Conservation (phyloP, 1,140 invertebrate species). For the Plutomurus gul region DNA sequence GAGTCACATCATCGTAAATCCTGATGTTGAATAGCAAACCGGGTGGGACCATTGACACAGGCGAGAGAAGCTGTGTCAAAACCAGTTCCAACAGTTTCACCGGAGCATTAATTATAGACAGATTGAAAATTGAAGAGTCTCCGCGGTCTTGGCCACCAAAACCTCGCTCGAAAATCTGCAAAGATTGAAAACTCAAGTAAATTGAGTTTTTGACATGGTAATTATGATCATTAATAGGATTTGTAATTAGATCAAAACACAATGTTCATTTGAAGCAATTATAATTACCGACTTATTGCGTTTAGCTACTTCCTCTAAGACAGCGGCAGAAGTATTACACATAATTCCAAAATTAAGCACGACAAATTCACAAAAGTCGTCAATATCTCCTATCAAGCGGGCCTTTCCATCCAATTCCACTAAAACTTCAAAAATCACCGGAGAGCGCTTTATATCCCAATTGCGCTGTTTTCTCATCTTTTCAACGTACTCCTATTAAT, state of each 20-base stretch:
- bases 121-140: constrained; percentile 33
- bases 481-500: constrained; percentile 38
- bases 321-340: background rate
- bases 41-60: constrained; percentile 36
- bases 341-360: constrained; percentile 37
- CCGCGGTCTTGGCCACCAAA: background rate
- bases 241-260: too few relatives aligned
- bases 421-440: constrained; percentile 50
- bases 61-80: constrained; percentile 47
- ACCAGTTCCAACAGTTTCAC: constrained; percentile 36
- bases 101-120: constrained; percentile 44
- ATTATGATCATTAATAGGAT: too few relatives aligned
- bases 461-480: constrained; percentile 42
- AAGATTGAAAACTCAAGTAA: too few relatives aligned
- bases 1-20: constrained; percentile 38
- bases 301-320: background rate
- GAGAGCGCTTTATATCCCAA: constrained; percentile 46
- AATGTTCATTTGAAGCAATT: background rate
- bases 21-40: constrained; percentile 40
- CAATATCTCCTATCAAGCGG: constrained; percentile 47
- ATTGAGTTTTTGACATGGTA: too few relatives aligned
- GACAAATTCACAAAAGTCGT: constrained; percentile 51
- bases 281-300: constrained; percentile 40
- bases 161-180: background rate
- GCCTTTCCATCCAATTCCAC: constrained; percentile 39